These are phyloP conservation scores for Sebastes elongatus DNA, from an alignment of 2,797 vertebrate genomes.

Conservation along the genomic window DNA sequence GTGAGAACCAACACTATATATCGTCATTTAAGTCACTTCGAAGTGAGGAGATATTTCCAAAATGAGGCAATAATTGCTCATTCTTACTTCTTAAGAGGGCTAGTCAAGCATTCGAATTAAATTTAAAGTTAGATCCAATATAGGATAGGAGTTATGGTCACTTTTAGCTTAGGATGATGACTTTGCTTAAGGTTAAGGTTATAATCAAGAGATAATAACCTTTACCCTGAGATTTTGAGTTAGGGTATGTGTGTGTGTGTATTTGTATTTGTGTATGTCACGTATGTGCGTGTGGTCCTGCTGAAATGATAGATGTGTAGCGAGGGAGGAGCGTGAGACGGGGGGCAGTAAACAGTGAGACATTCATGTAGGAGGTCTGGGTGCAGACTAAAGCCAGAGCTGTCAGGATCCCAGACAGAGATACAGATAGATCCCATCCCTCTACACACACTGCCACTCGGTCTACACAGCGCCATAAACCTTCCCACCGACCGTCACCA, in stretches of 20 bases:
- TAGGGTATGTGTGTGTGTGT: neutral
- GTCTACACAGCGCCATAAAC: slow-evolving; percentile 40
- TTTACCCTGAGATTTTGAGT: slow-evolving; percentile 10
- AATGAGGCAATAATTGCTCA: neutral
- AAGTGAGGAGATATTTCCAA: slow-evolving; percentile 6
- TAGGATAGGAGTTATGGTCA: neutral
- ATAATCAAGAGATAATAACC: slow-evolving; percentile 33
- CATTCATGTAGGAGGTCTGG: slow-evolving; percentile 78
- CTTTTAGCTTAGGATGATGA: neutral
- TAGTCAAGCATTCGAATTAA: neutral
- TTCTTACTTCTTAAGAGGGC: neutral
- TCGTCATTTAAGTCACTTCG: neutral
- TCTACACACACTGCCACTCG: slow-evolving; percentile 50
- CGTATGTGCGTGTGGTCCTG: slow-evolving; percentile 74
- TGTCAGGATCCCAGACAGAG: slow-evolving; percentile 73
- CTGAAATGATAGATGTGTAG: slow-evolving; percentile 71
- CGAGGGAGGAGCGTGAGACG: slow-evolving; percentile 60
- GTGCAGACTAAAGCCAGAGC: slow-evolving; percentile 79
- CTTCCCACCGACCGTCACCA: slow-evolving; percentile 39
- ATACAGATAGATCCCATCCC: slow-evolving; percentile 72
- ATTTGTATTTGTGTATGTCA: slow-evolving; percentile 45
- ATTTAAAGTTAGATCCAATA: neutral
- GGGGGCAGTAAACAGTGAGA: slow-evolving; percentile 75
- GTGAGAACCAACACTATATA: slow-evolving; percentile 13
- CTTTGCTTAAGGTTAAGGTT: slow-evolving; percentile 29